Conservation (phyloP, 2,113 vertebrate genomes). For the Bubo blakistoni region DNA sequence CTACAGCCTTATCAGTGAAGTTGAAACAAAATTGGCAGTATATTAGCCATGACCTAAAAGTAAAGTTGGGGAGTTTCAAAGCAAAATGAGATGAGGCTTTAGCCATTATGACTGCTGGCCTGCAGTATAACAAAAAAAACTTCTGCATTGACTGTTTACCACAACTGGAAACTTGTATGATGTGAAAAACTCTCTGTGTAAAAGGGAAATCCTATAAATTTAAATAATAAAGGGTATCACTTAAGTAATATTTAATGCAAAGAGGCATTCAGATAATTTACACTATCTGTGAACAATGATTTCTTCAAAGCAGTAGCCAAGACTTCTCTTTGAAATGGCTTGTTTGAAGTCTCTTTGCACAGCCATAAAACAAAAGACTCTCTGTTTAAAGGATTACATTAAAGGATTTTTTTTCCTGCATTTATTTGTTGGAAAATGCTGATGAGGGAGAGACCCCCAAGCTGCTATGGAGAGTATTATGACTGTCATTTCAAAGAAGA, state of each 20-base stretch:
- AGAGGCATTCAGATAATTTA: neutral
- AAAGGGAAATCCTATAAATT: slow-evolving; percentile 1
- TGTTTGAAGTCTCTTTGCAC: slow-evolving; percentile 22
- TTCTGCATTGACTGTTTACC: neutral
- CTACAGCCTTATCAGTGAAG: neutral
- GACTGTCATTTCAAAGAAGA: slow-evolving; percentile 44
- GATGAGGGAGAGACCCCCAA: neutral
- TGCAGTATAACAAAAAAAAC: neutral
- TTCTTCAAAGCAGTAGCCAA: slow-evolving; percentile 41
- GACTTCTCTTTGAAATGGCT: slow-evolving; percentile 1
- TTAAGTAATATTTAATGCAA: slow-evolving; percentile 16
- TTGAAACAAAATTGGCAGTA: slow-evolving; percentile 14
- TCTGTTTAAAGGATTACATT: slow-evolving; percentile 52
- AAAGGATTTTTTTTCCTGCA: neutral
- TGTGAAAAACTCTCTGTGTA: neutral
- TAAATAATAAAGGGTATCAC: neutral
- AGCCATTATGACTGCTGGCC: neutral
- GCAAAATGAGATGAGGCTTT: neutral
- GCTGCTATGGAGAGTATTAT: neutral
- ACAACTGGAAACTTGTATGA: neutral
- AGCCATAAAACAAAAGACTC: slow-evolving; percentile 42
- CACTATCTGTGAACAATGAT: slow-evolving; percentile 7
- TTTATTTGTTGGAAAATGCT: slow-evolving; percentile 20
- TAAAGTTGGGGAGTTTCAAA: neutral
- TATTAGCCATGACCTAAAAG: neutral